These are phyloP conservation scores for Leptinotarsa lineolata DNA, from an alignment of 1,140 invertebrate species.

Conservation along the genomic window DNA sequence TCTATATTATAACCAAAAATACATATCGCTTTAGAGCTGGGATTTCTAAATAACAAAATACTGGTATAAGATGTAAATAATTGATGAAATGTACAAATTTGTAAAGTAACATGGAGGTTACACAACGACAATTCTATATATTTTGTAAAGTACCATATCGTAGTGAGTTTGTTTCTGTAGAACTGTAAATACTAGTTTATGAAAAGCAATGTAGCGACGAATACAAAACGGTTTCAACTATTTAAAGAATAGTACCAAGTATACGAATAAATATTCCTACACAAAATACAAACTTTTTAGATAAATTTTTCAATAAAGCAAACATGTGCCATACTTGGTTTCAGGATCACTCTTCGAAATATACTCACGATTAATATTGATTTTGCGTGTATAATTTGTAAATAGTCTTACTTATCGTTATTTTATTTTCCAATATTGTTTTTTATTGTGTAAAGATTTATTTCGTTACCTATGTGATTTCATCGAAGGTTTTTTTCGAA, in stretches of 20 bases:
- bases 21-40: conserved; percentile 46
- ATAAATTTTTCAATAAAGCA: not conserved
- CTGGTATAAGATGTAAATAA: conserved; percentile 43
- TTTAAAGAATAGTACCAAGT: conserved; percentile 16
- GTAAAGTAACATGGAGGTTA: conserved; percentile 46
- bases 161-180: conserved; percentile 37
- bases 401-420: conserved; percentile 16
- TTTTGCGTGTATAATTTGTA: conserved; percentile 24
- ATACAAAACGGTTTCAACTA: conserved; percentile 15
- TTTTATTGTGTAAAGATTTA: conserved; percentile 28
- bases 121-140: conserved; percentile 46
- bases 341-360: not conserved
- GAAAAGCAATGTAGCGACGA: conserved; percentile 37
- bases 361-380: not conserved
- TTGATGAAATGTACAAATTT: conserved; percentile 43
- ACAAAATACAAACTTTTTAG: conserved; percentile 14
- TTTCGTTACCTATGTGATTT: conserved; percentile 27
- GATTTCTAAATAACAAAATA: conserved; percentile 36
- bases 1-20: conserved; percentile 30
- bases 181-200: conserved; percentile 38
- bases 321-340: not conserved
- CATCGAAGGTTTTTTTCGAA: conserved; percentile 23
- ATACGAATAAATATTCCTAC: conserved; percentile 31
- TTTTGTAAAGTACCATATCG: conserved; percentile 49
- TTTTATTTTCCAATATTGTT: conserved; percentile 13